Evolutionary conservation across 2,797 vertebrate genomes (phyloP).

Genomic region (Helostoma temminkii): DNA sequence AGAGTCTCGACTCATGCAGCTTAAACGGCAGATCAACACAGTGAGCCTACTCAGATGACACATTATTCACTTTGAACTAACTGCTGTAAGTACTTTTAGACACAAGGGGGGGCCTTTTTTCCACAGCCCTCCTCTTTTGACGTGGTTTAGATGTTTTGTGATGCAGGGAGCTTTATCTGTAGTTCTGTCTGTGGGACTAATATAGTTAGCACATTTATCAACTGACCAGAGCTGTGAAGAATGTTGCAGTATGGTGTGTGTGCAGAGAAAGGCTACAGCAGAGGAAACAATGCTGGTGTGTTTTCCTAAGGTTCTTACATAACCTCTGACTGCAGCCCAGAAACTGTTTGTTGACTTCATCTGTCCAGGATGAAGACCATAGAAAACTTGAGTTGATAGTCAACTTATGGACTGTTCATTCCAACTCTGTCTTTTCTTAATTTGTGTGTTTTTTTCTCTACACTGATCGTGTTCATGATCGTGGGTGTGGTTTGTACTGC

Average conservation of each 20-base stretch:
- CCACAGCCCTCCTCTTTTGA: background rate
- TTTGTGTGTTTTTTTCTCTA: background rate
- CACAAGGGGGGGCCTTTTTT: conserved; percentile 65
- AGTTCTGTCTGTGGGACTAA: background rate
- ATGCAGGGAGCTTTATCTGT: background rate
- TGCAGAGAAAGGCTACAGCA: background rate
- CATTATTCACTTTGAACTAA: conserved; percentile 17
- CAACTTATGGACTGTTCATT: background rate
- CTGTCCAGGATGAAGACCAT: conserved; percentile 14
- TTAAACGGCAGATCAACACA: conserved; percentile 16
- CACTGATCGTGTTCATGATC: conserved; percentile 23
- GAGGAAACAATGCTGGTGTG: background rate
- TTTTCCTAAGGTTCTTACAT: conserved; percentile 26
- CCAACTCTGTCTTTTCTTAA: background rate
- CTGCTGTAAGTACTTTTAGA: conserved; percentile 3
- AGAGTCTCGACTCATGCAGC: too few relatives aligned
- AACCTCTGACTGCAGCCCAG: conserved; percentile 37
- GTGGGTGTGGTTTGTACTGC: conserved; percentile 58
- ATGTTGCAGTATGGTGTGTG: background rate
- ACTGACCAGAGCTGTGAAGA: background rate
- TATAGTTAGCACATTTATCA: background rate
- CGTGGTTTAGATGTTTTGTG: background rate
- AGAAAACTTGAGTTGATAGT: background rate
- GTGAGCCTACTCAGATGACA: background rate
- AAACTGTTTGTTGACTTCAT: conserved; percentile 26